Evolutionary conservation across 2,888 invertebrate species (phyloP).

Genomic region (Hypomecis atomaria): DNA sequence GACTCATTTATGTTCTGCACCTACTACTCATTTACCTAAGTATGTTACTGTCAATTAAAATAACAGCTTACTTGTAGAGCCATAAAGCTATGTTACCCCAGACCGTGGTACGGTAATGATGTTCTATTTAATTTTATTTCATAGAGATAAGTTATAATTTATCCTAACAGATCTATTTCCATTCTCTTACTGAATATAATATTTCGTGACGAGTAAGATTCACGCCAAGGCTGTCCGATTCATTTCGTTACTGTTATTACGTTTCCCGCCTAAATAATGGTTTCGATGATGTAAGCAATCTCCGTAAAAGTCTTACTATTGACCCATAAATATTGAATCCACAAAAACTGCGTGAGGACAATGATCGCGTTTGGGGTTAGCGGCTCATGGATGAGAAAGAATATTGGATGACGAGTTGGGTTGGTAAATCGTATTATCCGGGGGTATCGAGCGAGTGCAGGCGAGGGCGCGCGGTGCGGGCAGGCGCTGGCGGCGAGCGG

Average conservation of each 20-base stretch:
- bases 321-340: slow-evolving; percentile 68
- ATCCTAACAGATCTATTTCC: background rate
- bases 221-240: slow-evolving; percentile 16
- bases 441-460: slow-evolving; percentile 68
- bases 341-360: slow-evolving; percentile 36
- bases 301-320: slow-evolving; percentile 69
- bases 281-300: slow-evolving; percentile 75
- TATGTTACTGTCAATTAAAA: background rate
- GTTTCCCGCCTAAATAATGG: slow-evolving; percentile 78
- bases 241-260: slow-evolving; percentile 42
- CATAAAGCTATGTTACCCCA: background rate
- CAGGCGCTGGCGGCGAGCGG: slow-evolving; percentile 32
- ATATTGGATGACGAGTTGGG: slow-evolving; percentile 22
- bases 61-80: background rate
- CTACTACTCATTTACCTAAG: background rate
- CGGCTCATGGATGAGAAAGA: slow-evolving; percentile 15
- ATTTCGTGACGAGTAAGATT: slow-evolving; percentile 7
- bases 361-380: slow-evolving; percentile 18
- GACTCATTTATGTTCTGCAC: slow-evolving; percentile 10
- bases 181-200: slow-evolving; percentile 2
- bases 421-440: slow-evolving; percentile 36
- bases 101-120: background rate
- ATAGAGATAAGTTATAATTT: background rate
- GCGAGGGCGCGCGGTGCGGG: slow-evolving; percentile 55
- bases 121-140: slow-evolving; percentile 5